These are phyloP conservation scores for Stratiolaelaps scimitus DNA, from an alignment of 1,140 invertebrate genomes.

Conservation along the genomic window DNA sequence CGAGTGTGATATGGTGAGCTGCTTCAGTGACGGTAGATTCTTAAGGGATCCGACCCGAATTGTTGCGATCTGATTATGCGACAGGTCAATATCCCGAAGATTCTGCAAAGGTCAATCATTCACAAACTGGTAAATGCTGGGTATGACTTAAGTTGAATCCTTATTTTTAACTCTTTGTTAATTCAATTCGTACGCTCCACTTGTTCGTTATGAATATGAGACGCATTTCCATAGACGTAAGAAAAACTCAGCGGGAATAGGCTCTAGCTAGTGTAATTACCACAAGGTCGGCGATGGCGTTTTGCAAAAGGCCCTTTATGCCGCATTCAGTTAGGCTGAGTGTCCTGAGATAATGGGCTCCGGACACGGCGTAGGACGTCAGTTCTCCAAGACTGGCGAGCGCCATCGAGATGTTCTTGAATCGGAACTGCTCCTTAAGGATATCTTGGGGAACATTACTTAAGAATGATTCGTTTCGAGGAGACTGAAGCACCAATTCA, in stretches of 20 bases:
- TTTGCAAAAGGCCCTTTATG: background rate
- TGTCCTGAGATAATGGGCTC: background rate
- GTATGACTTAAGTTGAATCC: no score
- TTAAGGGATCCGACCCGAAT: background rate
- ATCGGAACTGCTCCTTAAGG: slow-evolving; percentile 5
- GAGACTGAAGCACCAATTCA: background rate
- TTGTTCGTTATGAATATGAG: no score
- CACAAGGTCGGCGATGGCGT: background rate
- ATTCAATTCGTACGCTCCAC: no score
- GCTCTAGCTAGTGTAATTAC: background rate
- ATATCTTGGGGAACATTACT: background rate
- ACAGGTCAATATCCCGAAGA: background rate
- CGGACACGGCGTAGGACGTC: background rate
- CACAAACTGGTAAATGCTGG: no score
- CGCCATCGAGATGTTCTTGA: background rate
- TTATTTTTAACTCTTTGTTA: no score
- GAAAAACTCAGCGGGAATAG: no score
- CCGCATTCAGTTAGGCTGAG: slow-evolving; percentile 6
- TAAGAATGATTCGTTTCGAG: background rate
- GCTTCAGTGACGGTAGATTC: background rate
- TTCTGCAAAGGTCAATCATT: background rate
- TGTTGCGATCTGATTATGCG: background rate
- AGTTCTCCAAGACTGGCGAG: background rate
- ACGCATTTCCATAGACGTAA: no score
- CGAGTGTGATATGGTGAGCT: slow-evolving; percentile 5